A percentile compares a stretch with the other conserved stretches of the same genome.
These are phyloP conservation scores for Anguilla marmorata DNA, from an alignment of 2,797 vertebrate species.

Conservation along the genomic window DNA sequence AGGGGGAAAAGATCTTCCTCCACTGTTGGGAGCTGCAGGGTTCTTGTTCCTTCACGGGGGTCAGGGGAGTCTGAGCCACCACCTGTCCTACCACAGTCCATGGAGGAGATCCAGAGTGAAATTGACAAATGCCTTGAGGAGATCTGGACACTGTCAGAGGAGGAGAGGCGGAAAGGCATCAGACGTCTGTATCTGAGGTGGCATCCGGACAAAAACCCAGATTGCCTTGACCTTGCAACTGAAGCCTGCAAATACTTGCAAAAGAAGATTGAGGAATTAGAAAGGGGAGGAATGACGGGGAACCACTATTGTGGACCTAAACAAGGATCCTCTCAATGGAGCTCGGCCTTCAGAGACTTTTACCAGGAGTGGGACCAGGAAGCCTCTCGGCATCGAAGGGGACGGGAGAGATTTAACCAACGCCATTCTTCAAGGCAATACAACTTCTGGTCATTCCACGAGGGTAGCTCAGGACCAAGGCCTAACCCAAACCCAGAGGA, in stretches of 20 bases:
- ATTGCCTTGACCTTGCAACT: constrained; percentile 54
- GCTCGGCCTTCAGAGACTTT: constrained; percentile 42
- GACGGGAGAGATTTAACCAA: constrained; percentile 57
- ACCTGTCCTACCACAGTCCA: constrained; percentile 52
- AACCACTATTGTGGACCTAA: not conserved
- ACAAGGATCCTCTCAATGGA: constrained; percentile 35
- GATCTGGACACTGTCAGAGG: constrained; percentile 68
- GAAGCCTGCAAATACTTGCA: constrained; percentile 72
- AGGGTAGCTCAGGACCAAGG: constrained; percentile 51
- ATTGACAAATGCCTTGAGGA: constrained; percentile 69
- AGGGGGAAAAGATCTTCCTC: constrained; percentile 35
- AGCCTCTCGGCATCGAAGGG: constrained; percentile 63
- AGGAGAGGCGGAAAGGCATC: constrained; percentile 67
- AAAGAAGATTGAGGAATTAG: constrained; percentile 61
- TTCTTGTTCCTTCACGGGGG: constrained; percentile 39
- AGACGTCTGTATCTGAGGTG: constrained; percentile 74
- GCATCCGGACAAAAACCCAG: constrained; percentile 79
- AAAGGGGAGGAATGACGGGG: constrained; percentile 37
- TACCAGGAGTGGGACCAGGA: constrained; percentile 70
- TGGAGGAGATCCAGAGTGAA: constrained; percentile 72
- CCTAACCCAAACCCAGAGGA: constrained; percentile 68
- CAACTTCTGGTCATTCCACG: constrained; percentile 70
- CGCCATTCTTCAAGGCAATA: constrained; percentile 46
- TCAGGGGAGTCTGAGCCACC: constrained; percentile 28
- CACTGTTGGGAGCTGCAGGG: constrained; percentile 41